These are phyloP conservation scores for Pseudomyrmex gracilis DNA, from an alignment of 1,140 invertebrate genomes.

Conservation along the genomic window DNA sequence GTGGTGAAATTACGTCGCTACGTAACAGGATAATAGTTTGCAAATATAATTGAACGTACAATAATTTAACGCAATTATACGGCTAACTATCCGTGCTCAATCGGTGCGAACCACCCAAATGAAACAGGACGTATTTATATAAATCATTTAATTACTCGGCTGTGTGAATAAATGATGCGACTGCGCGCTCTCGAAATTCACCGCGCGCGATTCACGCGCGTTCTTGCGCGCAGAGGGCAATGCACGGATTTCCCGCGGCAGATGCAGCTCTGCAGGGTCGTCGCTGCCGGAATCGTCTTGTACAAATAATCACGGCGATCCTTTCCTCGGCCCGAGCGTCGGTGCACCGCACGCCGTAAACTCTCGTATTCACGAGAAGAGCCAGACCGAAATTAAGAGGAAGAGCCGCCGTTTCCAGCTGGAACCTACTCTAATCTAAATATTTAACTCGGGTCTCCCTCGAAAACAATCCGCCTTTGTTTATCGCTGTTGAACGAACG, in stretches of 20 bases:
- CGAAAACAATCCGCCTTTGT: conserved; percentile 68
- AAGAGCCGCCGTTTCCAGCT: conserved; percentile 59
- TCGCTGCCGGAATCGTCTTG: conserved; percentile 63
- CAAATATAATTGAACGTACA: conserved; percentile 21
- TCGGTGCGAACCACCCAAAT: conserved; percentile 33
- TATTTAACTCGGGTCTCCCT: conserved; percentile 64
- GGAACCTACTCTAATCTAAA: conserved; percentile 66
- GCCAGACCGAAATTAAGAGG: conserved; percentile 67
- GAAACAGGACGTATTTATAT: conserved; percentile 19
- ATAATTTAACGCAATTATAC: conserved; percentile 20
- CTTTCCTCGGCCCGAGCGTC: conserved; percentile 61
- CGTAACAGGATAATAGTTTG: background rate
- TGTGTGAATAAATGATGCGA: conserved; percentile 37
- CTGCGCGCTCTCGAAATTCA: conserved; percentile 20
- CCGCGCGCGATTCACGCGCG: background rate
- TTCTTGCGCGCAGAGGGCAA: conserved; percentile 50
- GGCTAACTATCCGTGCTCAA: background rate
- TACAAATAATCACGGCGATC: conserved; percentile 71
- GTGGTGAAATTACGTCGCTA: background rate
- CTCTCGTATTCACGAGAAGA: conserved; percentile 67
- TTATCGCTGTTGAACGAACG: conserved; percentile 61
- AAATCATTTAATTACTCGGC: conserved; percentile 41
- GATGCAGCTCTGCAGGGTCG: conserved; percentile 60
- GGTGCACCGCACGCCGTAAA: conserved; percentile 55
- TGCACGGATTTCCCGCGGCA: conserved; percentile 65